phyloP scores from a whole-genome alignment of 2,797 vertebrate genomes.

The Dendrocincla tyrannina region DNA sequence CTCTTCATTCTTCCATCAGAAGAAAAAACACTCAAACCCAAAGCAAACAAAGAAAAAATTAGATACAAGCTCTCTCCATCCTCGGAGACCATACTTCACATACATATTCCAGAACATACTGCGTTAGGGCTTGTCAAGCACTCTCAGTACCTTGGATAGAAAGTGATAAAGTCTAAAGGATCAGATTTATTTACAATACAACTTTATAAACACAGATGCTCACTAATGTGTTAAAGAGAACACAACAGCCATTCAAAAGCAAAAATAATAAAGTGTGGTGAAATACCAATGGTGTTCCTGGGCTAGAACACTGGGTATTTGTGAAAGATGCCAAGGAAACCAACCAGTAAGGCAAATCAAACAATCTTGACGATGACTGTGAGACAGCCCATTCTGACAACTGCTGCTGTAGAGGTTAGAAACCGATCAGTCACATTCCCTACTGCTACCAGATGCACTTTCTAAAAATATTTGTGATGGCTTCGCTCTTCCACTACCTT shows the following conservation, averaged over 20 bases:
- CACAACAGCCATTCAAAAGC: neutral
- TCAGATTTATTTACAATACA: neutral
- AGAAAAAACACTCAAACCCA: neutral
- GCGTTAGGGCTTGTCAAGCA: neutral
- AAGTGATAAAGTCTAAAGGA: constrained; percentile 47
- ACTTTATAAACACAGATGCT: neutral
- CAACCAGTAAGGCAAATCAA: neutral
- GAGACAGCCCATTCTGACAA: neutral
- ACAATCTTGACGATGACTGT: neutral
- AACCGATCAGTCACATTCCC: neutral
- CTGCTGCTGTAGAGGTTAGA: neutral
- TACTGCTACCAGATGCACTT: neutral
- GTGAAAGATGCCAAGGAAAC: neutral
- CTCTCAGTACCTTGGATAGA: neutral
- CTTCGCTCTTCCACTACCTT: neutral
- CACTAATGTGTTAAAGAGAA: neutral
- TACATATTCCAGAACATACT: neutral
- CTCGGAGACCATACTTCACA: neutral
- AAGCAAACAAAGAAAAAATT: neutral
- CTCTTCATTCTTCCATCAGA: neutral
- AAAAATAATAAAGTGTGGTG: neutral
- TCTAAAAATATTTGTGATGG: neutral
- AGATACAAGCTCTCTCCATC: neutral
- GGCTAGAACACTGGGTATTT: neutral
- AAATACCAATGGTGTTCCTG: accelerated